These are phyloP conservation scores for Saguinus imperator DNA, from an alignment of 2,113 vertebrate genomes.

Conservation along the genomic window DNA sequence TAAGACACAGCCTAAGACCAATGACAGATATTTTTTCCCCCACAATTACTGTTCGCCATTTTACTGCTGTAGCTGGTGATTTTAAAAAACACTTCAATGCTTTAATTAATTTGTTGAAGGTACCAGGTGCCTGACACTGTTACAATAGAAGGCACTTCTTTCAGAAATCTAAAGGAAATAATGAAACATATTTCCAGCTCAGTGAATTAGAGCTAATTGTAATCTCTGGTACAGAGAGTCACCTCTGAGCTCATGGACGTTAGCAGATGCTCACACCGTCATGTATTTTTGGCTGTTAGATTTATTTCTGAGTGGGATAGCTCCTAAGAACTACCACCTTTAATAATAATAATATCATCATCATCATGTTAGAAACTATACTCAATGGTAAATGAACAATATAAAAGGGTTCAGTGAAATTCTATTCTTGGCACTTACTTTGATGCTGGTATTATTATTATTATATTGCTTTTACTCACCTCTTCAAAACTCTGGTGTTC, in stretches of 20 bases:
- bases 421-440: neutral
- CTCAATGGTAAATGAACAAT: neutral
- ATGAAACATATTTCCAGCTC: neutral
- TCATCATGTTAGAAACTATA: neutral
- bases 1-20: neutral
- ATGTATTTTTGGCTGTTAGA: neutral
- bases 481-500: neutral
- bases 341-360: neutral
- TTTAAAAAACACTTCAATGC: neutral
- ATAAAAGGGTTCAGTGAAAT: neutral
- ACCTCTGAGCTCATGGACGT: neutral
- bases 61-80: neutral
- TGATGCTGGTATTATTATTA: neutral
- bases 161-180: slow-evolving; percentile 17
- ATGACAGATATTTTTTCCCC: neutral
- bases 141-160: neutral
- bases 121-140: neutral
- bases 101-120: neutral
- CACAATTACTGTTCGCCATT: neutral
- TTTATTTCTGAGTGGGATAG: neutral
- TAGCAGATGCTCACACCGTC: neutral
- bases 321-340: neutral
- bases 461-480: neutral
- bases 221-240: neutral
- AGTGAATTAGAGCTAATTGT: neutral